Conservation (phyloP, 2,888 invertebrate species). For the Drosophila trichaetosa region DNA sequence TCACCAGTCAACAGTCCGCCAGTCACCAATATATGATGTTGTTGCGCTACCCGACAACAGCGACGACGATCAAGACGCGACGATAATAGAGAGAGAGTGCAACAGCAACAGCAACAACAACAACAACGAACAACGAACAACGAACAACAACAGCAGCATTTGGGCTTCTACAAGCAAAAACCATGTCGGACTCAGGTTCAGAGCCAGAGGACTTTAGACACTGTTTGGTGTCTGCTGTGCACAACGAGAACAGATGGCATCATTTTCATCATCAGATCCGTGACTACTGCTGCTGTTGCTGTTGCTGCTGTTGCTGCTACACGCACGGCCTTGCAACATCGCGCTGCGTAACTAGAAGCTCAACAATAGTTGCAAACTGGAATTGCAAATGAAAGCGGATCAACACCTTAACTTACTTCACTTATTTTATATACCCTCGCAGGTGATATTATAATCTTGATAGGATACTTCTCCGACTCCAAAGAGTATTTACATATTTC, state of each 20-base stretch:
- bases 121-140: constrained; percentile 12
- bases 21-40: constrained; percentile 73
- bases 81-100: constrained; percentile 66
- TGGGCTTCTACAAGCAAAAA: constrained; percentile 44
- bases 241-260: constrained; percentile 62
- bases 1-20: constrained; percentile 75
- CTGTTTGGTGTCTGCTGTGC: constrained; percentile 14
- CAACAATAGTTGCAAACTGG: constrained; percentile 5
- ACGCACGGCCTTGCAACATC: constrained; percentile 31
- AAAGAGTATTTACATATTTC: background rate
- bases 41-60: constrained; percentile 48
- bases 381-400: constrained; percentile 7
- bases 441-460: background rate
- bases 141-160: constrained; percentile 15
- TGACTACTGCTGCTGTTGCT: constrained; percentile 15
- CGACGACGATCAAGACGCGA: constrained; percentile 59
- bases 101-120: constrained; percentile 17
- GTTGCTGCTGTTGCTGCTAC: constrained; percentile 16
- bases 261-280: constrained; percentile 43
- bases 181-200: constrained; percentile 41
- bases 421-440: background rate
- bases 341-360: constrained; percentile 19
- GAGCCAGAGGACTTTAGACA: constrained; percentile 40
- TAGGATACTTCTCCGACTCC: background rate
- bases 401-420: background rate